Conservation (phyloP, 1,140 invertebrate genomes). For the Atta colombica region DNA sequence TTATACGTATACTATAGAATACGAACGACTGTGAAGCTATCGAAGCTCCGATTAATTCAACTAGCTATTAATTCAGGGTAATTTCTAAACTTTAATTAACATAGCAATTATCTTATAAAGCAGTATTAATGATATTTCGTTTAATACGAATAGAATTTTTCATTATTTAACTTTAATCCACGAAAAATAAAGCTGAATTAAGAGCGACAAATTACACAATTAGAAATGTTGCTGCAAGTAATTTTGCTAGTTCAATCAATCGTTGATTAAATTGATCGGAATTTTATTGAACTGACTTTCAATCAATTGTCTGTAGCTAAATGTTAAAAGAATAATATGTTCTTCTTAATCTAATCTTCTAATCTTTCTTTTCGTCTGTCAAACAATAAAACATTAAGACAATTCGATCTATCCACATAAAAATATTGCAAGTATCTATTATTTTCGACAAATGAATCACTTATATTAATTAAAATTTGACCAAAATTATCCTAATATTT, state of each 20-base stretch:
- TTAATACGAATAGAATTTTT: neutral
- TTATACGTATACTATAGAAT: neutral
- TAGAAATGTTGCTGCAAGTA: neutral
- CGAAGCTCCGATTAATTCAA: no score
- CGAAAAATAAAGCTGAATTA: neutral
- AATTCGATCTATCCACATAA: neutral
- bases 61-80: no score
- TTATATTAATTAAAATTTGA: neutral
- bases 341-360: slow-evolving; percentile 9
- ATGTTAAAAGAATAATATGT: neutral
- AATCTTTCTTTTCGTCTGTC: neutral
- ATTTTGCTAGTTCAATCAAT: neutral
- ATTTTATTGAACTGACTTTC: neutral
- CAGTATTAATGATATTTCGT: neutral
- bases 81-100: neutral
- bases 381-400: neutral
- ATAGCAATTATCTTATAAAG: neutral
- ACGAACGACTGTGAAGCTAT: no score
- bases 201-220: neutral
- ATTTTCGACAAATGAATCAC: neutral
- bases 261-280: neutral
- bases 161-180: neutral
- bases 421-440: neutral
- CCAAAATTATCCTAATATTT: neutral
- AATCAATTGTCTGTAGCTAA: neutral